These are phyloP conservation scores for Heloderma charlesbogerti DNA, from an alignment of 2,113 vertebrate species.

Conservation along the genomic window DNA sequence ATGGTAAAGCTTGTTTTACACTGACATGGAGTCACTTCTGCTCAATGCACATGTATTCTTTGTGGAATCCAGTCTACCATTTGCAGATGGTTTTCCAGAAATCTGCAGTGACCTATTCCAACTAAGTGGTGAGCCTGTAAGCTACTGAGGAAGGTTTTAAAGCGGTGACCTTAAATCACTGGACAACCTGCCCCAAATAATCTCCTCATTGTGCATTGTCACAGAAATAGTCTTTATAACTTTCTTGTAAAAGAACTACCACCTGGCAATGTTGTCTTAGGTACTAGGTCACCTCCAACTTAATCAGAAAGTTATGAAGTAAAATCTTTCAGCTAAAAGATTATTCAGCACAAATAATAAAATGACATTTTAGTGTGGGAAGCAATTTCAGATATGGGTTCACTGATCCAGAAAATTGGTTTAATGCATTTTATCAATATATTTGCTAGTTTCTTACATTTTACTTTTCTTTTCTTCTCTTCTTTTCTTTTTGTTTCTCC, in stretches of 20 bases:
- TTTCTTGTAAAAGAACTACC: constrained; percentile 50
- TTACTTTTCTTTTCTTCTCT: constrained; percentile 40
- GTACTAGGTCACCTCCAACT: constrained; percentile 71
- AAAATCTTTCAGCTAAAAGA: constrained; percentile 67
- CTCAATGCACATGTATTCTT: not conserved
- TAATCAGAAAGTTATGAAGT: constrained; percentile 71
- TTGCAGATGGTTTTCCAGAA: not conserved
- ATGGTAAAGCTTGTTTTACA: not conserved
- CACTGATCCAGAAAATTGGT: constrained; percentile 79
- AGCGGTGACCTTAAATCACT: not conserved
- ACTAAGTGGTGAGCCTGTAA: not conserved
- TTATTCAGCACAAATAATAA: constrained; percentile 65
- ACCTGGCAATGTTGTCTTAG: constrained; percentile 61
- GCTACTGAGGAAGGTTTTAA: not conserved
- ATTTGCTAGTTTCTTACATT: constrained; percentile 71
- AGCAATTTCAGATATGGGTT: constrained; percentile 70
- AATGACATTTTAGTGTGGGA: constrained; percentile 53
- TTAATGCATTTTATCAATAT: constrained; percentile 79
- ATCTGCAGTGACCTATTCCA: not conserved
- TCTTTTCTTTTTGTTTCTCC: constrained; percentile 36
- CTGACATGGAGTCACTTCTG: not conserved
- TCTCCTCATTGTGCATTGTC: not conserved
- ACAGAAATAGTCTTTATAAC: constrained; percentile 30
- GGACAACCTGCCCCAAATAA: not conserved
- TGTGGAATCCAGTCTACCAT: not conserved